Base-by-base conservation (phyloP, 2,797 vertebrate genomes). In the Alauda arvensis region DNA sequence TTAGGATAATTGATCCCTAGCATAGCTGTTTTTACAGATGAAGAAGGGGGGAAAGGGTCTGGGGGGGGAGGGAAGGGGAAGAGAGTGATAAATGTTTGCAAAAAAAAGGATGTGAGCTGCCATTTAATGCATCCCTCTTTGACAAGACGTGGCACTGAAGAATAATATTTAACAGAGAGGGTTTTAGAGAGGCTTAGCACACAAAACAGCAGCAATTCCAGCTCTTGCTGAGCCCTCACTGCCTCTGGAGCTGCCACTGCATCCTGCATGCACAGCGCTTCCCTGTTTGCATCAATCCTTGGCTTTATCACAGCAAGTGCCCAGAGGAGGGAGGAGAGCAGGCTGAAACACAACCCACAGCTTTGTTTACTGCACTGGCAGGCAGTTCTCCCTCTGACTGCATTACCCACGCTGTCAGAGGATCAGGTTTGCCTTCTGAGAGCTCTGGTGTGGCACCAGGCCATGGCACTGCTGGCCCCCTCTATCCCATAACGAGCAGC, bases 1-100 rank as follows among this genome's bases (percentile, higher is more conserved):
- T 83, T 67, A 55, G 56, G 49, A 67, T 92, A 94, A 94, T 90
- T 88, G 79, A 71, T 85, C 53, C 34, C 49, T 37, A 61, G 29
- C 67, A 29, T 13, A 59, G 62, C 9, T 88, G 66, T 75, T 94
- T 93, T 91, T 88, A 75, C 34, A 81, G 69, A 90, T 55, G n/a
- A 16, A 14, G 10, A 8, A 8, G 7, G 15, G 13, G 25, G 20
- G 3, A 16, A 39, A 65, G 29, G 9, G 7, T 39, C 52, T 60
- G 19, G 10, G 12, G 9, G 12, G 29, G 25, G 28, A 24, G 28
- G 15, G 7, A 62, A 69, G 15, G 12, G 33, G 42, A 55, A 79
- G 53, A 51, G 14, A 46, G 23, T 6, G 57, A 75, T 74, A 67
- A 82, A 75, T 71, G 28, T 63, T 88, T 79, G 52, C 9, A 53